Evolutionary conservation across 64 coral and sea anemone species (phyloP).

Genomic region (Montipora cactus): DNA sequence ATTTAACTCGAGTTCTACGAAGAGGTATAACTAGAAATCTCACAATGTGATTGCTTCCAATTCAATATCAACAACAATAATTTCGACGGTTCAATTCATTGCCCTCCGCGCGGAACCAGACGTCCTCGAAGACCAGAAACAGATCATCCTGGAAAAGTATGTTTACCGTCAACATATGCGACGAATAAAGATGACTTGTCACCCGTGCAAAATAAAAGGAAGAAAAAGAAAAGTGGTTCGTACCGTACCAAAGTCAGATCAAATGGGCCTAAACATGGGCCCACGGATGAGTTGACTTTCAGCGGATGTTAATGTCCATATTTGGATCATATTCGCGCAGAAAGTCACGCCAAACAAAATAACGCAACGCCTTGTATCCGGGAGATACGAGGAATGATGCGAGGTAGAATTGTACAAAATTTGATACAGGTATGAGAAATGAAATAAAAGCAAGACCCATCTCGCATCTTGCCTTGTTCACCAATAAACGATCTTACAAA

Average conservation of each 20-base stretch:
- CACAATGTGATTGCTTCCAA: neutral
- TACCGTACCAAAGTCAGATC: neutral
- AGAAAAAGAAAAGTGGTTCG: neutral
- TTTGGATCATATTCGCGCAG: neutral
- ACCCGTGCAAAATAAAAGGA: neutral
- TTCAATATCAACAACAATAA: constrained; percentile 28
- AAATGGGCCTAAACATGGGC: neutral
- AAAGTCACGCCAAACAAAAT: too few species aligned
- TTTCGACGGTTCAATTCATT: constrained; percentile 54
- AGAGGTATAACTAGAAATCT: neutral
- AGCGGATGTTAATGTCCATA: constrained; percentile 37
- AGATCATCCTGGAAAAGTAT: neutral
- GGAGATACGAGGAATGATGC: too few species aligned
- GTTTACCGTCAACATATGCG: neutral
- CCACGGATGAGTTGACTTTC: constrained; percentile 5
- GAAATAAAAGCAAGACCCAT: too few species aligned
- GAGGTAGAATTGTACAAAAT: too few species aligned
- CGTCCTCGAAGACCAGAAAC: neutral
- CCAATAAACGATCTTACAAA: too few species aligned
- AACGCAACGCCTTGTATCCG: neutral
- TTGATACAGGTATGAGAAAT: too few species aligned
- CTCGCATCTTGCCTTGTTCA: too few species aligned
- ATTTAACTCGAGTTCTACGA: neutral
- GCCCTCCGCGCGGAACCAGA: neutral
- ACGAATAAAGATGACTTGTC: neutral